Percentiles rank a stretch among this genome's conserved stretches.
Conservation (phyloP, 2,888 invertebrate genomes). For the Reticulitermes lucifugus region DNA sequence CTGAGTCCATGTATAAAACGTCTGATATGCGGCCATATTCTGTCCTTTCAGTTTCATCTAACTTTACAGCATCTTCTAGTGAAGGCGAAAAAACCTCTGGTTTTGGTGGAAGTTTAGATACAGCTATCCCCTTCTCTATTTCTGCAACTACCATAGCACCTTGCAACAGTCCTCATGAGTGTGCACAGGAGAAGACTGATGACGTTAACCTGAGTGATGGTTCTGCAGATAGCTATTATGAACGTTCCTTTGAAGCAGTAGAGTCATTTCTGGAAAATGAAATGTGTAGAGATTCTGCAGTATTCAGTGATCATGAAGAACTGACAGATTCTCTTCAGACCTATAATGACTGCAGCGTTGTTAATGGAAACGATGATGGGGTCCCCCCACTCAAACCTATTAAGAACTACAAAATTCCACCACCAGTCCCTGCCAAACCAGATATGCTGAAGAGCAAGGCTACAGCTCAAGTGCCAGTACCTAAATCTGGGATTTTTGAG, state of each 20-base stretch:
- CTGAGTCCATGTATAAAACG: conserved; percentile 55
- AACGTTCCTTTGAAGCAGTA: conserved; percentile 79
- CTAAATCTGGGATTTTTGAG: conserved; percentile 30
- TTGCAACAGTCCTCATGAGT: background rate
- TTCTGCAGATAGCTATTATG: conserved; percentile 79
- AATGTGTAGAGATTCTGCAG: conserved; percentile 83
- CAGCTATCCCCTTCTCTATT: conserved; percentile 11
- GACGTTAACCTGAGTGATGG: conserved; percentile 61
- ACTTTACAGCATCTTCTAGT: conserved; percentile 67
- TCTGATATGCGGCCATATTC: conserved; percentile 60
- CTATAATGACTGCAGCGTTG: background rate
- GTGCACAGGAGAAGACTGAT: conserved; percentile 55
- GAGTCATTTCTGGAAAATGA: conserved; percentile 78
- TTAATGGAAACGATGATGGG: conserved; percentile 10
- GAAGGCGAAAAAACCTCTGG: conserved; percentile 62
- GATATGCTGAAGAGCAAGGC: conserved; percentile 45
- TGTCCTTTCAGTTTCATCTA: conserved; percentile 71
- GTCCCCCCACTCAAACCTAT: background rate
- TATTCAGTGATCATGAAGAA: conserved; percentile 83
- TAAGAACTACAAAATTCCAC: conserved; percentile 67
- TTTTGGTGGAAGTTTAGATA: conserved; percentile 53
- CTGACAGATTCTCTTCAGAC: conserved; percentile 43
- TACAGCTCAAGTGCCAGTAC: background rate
- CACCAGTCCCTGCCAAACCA: conserved; percentile 76
- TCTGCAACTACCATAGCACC: background rate